Percentiles rank a stretch among this genome's conserved stretches.
Conservation (phyloP, 64 coral and sea anemone species). For the Catalaphyllia jardinei region DNA sequence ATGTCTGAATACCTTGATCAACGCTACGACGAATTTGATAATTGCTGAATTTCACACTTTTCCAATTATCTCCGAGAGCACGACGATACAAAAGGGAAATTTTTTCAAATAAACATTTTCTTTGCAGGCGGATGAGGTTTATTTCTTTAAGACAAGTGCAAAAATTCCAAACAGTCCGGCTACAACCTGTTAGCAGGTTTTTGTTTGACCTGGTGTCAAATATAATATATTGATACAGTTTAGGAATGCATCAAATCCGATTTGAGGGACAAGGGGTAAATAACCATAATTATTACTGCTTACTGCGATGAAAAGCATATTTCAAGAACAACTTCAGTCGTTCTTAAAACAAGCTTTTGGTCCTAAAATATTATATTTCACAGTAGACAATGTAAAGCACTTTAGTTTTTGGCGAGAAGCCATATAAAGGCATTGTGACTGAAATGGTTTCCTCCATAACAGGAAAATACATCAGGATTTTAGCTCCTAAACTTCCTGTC, state of each 20-base stretch:
- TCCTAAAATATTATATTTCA: not conserved
- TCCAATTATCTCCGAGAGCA: not conserved
- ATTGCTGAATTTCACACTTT: conserved; percentile 5
- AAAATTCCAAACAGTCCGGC: not conserved
- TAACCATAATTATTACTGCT: not conserved
- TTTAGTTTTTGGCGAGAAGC: not conserved
- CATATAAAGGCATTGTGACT: not conserved
- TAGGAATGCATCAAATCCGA: conserved; percentile 3
- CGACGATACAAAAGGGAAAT: not conserved
- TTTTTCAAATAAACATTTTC: not conserved
- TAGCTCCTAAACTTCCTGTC: not conserved
- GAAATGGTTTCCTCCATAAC: not conserved
- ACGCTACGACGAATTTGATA: not conserved
- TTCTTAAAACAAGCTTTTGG: not conserved
- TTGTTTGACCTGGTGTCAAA: not conserved
- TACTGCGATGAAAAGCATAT: not conserved
- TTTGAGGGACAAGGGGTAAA: not conserved
- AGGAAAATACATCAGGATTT: conserved; percentile 21
- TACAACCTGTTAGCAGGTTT: not conserved
- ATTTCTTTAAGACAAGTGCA: not conserved
- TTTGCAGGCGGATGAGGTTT: not conserved
- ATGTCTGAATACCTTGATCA: not conserved
- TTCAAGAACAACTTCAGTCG: not conserved
- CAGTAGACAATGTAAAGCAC: not conserved
- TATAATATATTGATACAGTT: not conserved